Percentiles rank a stretch among this genome's conserved stretches.
phyloP scores from a whole-genome alignment of 1,140 invertebrate genomes.

The Babylonia areolata region DNA sequence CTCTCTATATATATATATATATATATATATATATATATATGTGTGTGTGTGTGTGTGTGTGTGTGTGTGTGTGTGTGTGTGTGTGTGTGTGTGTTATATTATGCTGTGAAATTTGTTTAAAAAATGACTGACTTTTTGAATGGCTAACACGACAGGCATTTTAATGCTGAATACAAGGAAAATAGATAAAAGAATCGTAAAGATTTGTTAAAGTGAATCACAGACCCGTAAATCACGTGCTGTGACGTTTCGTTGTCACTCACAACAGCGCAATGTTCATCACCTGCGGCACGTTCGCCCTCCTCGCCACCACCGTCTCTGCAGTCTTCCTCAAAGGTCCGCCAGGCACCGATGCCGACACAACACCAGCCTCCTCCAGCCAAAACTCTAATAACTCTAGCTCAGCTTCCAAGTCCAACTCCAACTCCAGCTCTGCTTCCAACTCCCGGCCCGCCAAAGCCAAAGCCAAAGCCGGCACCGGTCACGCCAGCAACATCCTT shows the following conservation, averaged over 20 bases:
- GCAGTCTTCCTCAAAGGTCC: not conserved
- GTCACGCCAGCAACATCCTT: not conserved
- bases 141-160: no score
- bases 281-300: not conserved
- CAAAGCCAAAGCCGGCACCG: not conserved
- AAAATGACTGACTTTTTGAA: no score
- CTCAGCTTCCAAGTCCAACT: no score
- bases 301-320: not conserved
- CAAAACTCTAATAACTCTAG: not conserved
- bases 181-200: no score
- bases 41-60: slow-evolving; percentile 12
- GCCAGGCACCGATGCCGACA: not conserved
- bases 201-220: no score
- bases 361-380: not conserved
- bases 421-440: not conserved
- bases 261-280: slow-evolving; percentile 16
- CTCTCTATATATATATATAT: no score
- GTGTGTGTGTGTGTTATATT: slow-evolving; percentile 13
- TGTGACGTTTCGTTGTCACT: no score
- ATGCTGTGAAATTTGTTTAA: no score
- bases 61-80: slow-evolving; percentile 14
- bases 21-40: not conserved
- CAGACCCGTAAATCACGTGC: no score
- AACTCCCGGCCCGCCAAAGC: not conserved
- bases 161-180: no score